Percentiles rank a stretch among this genome's conserved stretches.
phyloP scores from a whole-genome alignment of 2,888 invertebrate species.

The Oscheius onirici region DNA sequence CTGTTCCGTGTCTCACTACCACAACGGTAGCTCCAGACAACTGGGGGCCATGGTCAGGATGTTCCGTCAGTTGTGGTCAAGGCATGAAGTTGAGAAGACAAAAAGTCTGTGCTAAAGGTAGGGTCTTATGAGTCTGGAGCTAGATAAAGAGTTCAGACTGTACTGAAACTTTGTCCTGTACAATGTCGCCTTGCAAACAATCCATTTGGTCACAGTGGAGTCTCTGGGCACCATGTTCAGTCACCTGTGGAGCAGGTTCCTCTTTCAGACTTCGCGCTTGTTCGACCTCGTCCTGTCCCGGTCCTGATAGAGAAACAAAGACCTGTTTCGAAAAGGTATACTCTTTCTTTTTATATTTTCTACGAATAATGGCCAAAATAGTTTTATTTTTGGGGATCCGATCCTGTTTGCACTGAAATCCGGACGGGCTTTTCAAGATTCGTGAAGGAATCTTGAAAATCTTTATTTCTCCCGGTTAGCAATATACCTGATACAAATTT shows the following conservation, averaged over 20 bases:
- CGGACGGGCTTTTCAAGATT: too few relatives aligned
- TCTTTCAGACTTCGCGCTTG: constrained; percentile 45
- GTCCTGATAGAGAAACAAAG: constrained; percentile 42
- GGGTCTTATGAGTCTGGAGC: background rate
- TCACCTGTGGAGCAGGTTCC: constrained; percentile 42
- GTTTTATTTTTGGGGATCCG: too few relatives aligned
- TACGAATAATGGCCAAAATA: too few relatives aligned
- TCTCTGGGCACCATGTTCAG: constrained; percentile 29
- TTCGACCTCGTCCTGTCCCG: constrained; percentile 38
- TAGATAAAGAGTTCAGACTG: constrained; percentile 34
- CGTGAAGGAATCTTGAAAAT: too few relatives aligned
- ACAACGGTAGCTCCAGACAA: constrained; percentile 2
- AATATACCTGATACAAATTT: too few relatives aligned
- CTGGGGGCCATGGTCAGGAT: constrained; percentile 52
- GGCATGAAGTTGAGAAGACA: constrained; percentile 43
- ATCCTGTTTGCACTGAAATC: too few relatives aligned
- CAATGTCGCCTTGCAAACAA: constrained; percentile 10
- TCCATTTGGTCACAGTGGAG: constrained; percentile 48
- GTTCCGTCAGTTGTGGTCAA: constrained; percentile 52
- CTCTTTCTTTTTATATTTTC: background rate
- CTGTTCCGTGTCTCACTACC: background rate
- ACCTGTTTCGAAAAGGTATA: constrained; percentile 32
- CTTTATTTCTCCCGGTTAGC: too few relatives aligned
- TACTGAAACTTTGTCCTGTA: constrained; percentile 39
- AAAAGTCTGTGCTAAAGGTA: constrained; percentile 43